Evolutionary conservation across 2,888 invertebrate species (phyloP).

Genomic region (Leptinotarsa juncta): DNA sequence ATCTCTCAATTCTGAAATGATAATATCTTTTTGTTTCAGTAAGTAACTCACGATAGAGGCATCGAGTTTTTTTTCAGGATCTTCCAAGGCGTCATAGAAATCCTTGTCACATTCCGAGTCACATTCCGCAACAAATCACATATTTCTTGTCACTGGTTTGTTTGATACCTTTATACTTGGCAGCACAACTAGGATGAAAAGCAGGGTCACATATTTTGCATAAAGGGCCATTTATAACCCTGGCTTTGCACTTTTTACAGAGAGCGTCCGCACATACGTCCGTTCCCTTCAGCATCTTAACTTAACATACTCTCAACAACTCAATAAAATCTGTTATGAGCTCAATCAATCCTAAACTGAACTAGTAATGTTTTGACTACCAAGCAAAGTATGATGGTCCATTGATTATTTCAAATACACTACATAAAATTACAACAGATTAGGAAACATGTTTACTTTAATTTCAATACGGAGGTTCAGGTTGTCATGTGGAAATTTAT

Average conservation of each 20-base stretch:
- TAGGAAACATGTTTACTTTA: too few relatives aligned
- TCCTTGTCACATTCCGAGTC: background rate
- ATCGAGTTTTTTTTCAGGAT: slow-evolving; percentile 14
- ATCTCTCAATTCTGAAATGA: slow-evolving; percentile 15
- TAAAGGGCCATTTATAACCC: background rate
- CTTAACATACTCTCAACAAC: too few relatives aligned
- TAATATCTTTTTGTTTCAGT: slow-evolving; percentile 14
- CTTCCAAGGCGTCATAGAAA: slow-evolving; percentile 15
- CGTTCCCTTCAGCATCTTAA: background rate
- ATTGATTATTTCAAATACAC: too few relatives aligned
- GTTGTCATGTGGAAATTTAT: too few relatives aligned
- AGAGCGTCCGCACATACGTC: background rate
- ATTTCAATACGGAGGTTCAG: too few relatives aligned
- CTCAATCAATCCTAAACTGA: too few relatives aligned
- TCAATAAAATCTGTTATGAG: too few relatives aligned
- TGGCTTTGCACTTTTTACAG: background rate
- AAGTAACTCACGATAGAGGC: slow-evolving; percentile 14
- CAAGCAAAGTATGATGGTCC: too few relatives aligned
- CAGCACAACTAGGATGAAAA: slow-evolving; percentile 14
- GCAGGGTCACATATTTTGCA: slow-evolving; percentile 12
- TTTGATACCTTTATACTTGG: slow-evolving; percentile 5
- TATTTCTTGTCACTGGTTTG: slow-evolving; percentile 1
- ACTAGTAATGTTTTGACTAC: too few relatives aligned
- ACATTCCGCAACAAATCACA: background rate
- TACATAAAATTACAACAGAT: too few relatives aligned